Percentiles rank a stretch among this genome's conserved stretches.
These are phyloP conservation scores for Xenentodon cancila DNA, from an alignment of 2,797 vertebrate genomes.

Conservation along the genomic window DNA sequence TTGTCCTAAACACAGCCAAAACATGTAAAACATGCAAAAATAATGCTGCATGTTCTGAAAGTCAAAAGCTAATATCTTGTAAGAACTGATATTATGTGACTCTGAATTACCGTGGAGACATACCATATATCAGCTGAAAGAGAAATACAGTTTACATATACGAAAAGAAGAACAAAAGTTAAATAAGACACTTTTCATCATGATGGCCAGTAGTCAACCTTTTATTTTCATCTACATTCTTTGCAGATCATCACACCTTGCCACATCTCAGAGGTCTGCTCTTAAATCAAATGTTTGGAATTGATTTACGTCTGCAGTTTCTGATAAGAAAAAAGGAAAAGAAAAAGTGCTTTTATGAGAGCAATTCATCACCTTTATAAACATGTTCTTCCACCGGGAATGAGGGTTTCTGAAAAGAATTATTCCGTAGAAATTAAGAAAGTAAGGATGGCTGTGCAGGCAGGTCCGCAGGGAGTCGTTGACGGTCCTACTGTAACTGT, in stretches of 20 bases:
- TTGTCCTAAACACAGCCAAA: too few species aligned
- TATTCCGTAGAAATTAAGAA: constrained; percentile 97
- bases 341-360: constrained; percentile 88
- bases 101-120: too few species aligned
- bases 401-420: constrained; percentile 93
- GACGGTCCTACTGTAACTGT: constrained; percentile 88
- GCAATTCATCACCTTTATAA: constrained; percentile 99
- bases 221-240: constrained; percentile 4
- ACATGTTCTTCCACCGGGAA: constrained; percentile 85
- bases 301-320: constrained; percentile 76
- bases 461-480: constrained; percentile 90
- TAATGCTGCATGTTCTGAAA: too few species aligned
- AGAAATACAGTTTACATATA: too few species aligned
- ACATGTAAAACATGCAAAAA: too few species aligned
- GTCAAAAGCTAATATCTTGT: too few species aligned
- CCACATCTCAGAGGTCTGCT: constrained; percentile 79
- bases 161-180: too few species aligned
- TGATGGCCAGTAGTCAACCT: not conserved
- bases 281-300: constrained; percentile 74
- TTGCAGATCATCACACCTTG: constrained; percentile 40
- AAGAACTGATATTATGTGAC: too few species aligned
- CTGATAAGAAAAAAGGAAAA: constrained; percentile 59
- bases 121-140: too few species aligned
- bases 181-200: too few species aligned
- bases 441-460: constrained; percentile 84